These are phyloP conservation scores for Syritta pipiens DNA, from an alignment of 2,888 invertebrate species.

Conservation along the genomic window DNA sequence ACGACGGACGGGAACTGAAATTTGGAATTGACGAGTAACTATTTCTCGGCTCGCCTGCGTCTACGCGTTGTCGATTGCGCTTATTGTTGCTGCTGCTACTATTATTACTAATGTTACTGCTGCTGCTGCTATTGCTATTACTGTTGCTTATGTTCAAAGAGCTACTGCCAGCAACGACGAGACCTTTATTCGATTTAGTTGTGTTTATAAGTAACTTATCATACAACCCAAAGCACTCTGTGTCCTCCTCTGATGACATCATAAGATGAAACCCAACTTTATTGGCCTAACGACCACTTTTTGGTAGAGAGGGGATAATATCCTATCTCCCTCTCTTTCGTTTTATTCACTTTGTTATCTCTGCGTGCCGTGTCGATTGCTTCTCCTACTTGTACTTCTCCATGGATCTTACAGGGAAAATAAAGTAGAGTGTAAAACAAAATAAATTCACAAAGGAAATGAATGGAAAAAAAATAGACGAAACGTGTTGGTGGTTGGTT, in stretches of 20 bases:
- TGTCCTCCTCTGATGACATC: constrained; percentile 98
- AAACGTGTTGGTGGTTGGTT: constrained; percentile 57
- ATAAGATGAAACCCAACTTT: constrained; percentile 89
- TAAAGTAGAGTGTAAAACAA: constrained; percentile 40
- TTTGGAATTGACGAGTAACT: constrained; percentile 91
- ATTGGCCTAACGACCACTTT: constrained; percentile 85
- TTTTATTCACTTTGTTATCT: constrained; percentile 53
- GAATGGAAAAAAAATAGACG: constrained; percentile 37
- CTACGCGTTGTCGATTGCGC: constrained; percentile 96
- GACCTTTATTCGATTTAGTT: constrained; percentile 74
- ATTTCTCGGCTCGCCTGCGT: constrained; percentile 97
- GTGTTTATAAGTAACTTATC: constrained; percentile 95
- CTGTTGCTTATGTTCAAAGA: constrained; percentile 55
- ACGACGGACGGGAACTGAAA: constrained; percentile 87
- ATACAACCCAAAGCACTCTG: constrained; percentile 95
- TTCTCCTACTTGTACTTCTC: constrained; percentile 62
- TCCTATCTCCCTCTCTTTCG: constrained; percentile 46
- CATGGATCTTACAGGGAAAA: constrained; percentile 36
- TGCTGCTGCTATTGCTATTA: constrained; percentile 65
- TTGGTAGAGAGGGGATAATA: constrained; percentile 50
- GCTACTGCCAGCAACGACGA: constrained; percentile 28
- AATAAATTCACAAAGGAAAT: constrained; percentile 36
- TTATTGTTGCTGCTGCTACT: constrained; percentile 81
- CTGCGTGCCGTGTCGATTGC: constrained; percentile 33
- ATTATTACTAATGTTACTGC: constrained; percentile 57